Evolutionary conservation across 2,888 invertebrate species (phyloP), one percentile per base, ranked within the genome.

Genomic region (Laothoe populi): DNA sequence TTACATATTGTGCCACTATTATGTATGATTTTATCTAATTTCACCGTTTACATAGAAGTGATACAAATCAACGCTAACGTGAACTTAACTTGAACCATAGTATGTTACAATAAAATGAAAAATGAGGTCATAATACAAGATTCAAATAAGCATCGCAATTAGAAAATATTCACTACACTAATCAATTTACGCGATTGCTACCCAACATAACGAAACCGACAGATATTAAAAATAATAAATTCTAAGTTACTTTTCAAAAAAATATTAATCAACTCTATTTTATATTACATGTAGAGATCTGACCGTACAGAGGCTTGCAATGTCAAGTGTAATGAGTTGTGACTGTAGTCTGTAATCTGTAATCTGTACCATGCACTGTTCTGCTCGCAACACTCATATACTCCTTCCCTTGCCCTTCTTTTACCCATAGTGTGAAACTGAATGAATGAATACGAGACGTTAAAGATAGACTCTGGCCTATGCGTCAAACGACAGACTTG

Each of bases 171-270:
- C 59, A 66, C 69, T 68, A 70, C 64, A 58, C 67, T 67, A 70
- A 67, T 79, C 81, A 75, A 87, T 81, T 81, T 84, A 84, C 82
- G 82, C 71, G 71, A 84, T 66, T 53, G 74, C 84, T 83, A 81
- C 72, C 66, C 76, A 78, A 78, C n/a, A 72, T 74, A 78, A 69
- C 65, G 75, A 74, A 75, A 73, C 71, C 69, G 67, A 67, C 68
- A 70, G 70, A 67, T 72, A 74, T 70, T 72, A 72, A 60, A 66
- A 66, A 75, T 68, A 72, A 73, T 60, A 66, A 66, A 74, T 67
- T 71, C 72, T 73, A 73, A 68, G 63, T 73, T 72, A 73, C 70
- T 74, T 66, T 75, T 74, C 66, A 65, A 77, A 75, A 26, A 77
- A 75, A 74, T 72, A 73, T 70, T 64, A 69, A 70, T 68, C 68